Percentiles rank a stretch among this genome's conserved stretches.
Evolutionary conservation across 2,797 vertebrate species (phyloP).

Genomic region (Pangasius djambal): DNA sequence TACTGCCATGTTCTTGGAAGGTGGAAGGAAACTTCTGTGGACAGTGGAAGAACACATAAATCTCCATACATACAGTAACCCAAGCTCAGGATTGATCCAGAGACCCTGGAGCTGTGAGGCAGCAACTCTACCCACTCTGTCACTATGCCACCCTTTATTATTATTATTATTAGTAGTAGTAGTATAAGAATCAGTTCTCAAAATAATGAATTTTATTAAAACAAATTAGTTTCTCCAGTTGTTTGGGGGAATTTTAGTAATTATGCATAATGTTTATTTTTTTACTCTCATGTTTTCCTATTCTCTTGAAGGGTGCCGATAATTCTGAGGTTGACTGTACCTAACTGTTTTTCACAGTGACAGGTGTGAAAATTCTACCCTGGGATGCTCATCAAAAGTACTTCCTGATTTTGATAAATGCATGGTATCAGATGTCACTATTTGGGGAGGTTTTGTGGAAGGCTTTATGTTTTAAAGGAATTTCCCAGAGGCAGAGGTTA

Average conservation of each 20-base stretch:
- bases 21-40: neutral
- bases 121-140: neutral
- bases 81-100: neutral
- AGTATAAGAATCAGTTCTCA: neutral
- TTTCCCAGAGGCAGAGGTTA: neutral
- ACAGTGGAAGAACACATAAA: neutral
- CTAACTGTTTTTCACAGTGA: neutral
- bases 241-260: neutral
- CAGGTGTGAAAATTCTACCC: neutral
- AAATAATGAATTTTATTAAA: neutral
- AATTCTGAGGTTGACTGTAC: neutral
- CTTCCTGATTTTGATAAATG: constrained; percentile 17
- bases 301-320: neutral
- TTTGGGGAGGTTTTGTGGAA: neutral
- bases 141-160: neutral
- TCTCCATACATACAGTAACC: neutral
- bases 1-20: neutral
- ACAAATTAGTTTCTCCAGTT: neutral
- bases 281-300: neutral
- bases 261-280: neutral
- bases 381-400: constrained; percentile 5
- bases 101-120: neutral
- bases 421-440: constrained; percentile 26
- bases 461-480: constrained; percentile 2
- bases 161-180: neutral